Conservation (phyloP, 2,888 invertebrate species). For the Drosophila seclusa region DNA sequence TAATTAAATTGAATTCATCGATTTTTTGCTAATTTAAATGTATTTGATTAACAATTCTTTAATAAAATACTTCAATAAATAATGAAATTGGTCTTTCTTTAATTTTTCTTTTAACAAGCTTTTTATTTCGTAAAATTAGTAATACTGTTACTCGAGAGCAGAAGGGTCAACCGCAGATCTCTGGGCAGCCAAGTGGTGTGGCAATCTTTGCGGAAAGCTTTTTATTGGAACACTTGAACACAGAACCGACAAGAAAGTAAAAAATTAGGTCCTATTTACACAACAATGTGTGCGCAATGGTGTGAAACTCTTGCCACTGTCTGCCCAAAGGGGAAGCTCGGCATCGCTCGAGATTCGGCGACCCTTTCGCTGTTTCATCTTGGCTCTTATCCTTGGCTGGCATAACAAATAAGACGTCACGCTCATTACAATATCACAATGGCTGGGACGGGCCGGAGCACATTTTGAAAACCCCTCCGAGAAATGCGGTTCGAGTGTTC, state of each 20-base stretch:
- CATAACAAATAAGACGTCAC: constrained; percentile 68
- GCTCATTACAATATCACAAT: constrained; percentile 67
- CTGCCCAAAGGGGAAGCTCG: constrained; percentile 12
- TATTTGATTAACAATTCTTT: no score
- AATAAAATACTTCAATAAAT: no score
- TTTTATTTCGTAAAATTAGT: background rate
- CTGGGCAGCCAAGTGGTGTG: constrained; percentile 41
- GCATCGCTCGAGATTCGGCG: background rate
- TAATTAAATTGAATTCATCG: background rate
- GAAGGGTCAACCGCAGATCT: constrained; percentile 9
- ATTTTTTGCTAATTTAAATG: no score
- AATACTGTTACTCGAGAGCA: background rate
- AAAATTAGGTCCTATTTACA: constrained; percentile 66
- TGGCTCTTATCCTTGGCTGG: constrained; percentile 49
- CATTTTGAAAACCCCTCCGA: constrained; percentile 29
- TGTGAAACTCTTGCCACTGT: constrained; percentile 61
- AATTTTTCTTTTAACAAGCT: background rate
- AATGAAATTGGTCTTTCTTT: background rate
- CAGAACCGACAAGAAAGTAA: constrained; percentile 45
- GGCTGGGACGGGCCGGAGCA: constrained; percentile 13
- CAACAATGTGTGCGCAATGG: constrained; percentile 66
- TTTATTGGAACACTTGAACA: constrained; percentile 51
- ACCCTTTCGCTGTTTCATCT: constrained; percentile 24
- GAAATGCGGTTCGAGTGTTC: constrained; percentile 34
- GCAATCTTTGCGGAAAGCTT: constrained; percentile 13